phyloP scores from a whole-genome alignment of 2,113 vertebrate genomes.

The Lanius ludovicianus region DNA sequence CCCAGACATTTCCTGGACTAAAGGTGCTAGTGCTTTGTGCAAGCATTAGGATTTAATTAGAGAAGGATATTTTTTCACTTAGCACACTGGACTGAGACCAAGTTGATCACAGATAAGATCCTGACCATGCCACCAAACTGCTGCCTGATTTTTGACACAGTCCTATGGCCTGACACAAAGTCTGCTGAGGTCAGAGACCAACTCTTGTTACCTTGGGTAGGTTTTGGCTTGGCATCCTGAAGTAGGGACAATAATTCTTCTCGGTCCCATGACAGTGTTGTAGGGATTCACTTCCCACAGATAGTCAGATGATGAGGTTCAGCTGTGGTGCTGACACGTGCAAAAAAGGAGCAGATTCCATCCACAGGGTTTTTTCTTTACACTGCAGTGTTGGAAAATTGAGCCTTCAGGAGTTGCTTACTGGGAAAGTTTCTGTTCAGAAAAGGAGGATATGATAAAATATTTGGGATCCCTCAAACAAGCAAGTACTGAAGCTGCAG shows the following conservation, averaged over 20 bases:
- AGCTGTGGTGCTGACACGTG: background rate
- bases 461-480: background rate
- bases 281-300: rapidly evolving
- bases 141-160: background rate
- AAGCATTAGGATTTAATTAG: background rate
- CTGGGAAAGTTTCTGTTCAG: background rate
- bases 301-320: background rate
- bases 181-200: background rate
- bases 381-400: background rate
- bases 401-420: background rate
- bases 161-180: background rate
- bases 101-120: background rate
- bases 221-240: background rate
- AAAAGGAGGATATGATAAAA: background rate
- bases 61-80: background rate
- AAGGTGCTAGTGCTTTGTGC: background rate
- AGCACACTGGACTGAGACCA: background rate
- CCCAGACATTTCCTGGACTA: background rate
- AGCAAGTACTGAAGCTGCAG: background rate
- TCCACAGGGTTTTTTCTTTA: background rate
- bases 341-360: background rate
- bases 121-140: background rate
- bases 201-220: background rate
- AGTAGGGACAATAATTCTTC: background rate
- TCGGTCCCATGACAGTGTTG: background rate